Base-by-base conservation (phyloP, 1,140 invertebrate species). In the Apolygus lucorum region DNA sequence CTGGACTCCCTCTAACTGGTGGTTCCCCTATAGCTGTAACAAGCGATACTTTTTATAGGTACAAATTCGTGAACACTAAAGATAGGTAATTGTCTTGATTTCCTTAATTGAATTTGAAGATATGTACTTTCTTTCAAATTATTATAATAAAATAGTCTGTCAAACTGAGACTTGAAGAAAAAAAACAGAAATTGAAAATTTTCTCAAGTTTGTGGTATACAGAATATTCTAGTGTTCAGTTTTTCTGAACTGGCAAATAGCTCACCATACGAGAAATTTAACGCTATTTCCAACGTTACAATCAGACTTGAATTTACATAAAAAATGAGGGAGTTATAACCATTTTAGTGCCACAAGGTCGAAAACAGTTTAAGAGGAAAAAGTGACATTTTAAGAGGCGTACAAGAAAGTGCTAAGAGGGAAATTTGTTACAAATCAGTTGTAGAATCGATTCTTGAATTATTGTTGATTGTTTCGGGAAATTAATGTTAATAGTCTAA, bases 1-100 rank as follows among this genome's bases (percentile, higher is more conserved):
- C 29, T 75, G 79, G 72, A 76, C 77, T 79, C 63, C 71, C 72
- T 74, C 28, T 42, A 42, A 71, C 66, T 67, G 27, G 70, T 68
- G 34, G 17, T 17, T 68, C 29, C 52, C 27, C 63, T 24, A 54
- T 63, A 0, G 67, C 25, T 65, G 42, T 62, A 68, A 71, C 54
- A 13, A 8, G n/a, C n/a, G n/a, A n/a, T n/a, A n/a, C n/a, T n/a
- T n/a, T n/a, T n/a, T n/a, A n/a, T n/a, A n/a, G n/a, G n/a, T n/a
- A n/a, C n/a, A n/a, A n/a, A n/a, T n/a, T n/a, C n/a, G n/a, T n/a
- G n/a, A n/a, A n/a, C n/a, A n/a, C n/a, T n/a, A n/a, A n/a, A n/a
- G n/a, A n/a, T n/a, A n/a, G n/a, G n/a, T n/a, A n/a, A n/a, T n/a
- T n/a, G n/a, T n/a, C n/a, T n/a, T n/a, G n/a, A n/a, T n/a, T n/a